Percentiles rank a stretch among this genome's conserved stretches.
These are phyloP conservation scores for Drosophila pseudoobscura DNA, from an alignment of 1,140 invertebrate species.

Conservation along the genomic window DNA sequence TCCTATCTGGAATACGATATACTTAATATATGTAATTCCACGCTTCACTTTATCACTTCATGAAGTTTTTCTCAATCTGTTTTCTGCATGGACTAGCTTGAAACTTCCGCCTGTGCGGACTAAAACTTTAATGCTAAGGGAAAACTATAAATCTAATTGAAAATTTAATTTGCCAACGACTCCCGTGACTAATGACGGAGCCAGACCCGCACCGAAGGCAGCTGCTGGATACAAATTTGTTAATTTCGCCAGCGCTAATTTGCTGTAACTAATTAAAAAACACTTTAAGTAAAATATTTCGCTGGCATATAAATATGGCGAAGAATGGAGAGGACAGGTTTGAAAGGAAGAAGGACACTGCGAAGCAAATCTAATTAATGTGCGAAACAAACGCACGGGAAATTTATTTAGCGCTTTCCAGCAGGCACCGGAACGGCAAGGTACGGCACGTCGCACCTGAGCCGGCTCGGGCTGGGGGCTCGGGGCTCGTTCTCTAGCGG, in stretches of 20 bases:
- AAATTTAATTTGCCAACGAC: slow-evolving; percentile 63
- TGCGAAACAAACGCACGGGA: slow-evolving; percentile 30
- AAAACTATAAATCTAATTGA: slow-evolving; percentile 75
- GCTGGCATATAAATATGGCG: slow-evolving; percentile 46
- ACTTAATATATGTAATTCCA: slow-evolving; percentile 5
- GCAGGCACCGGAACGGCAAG: not conserved
- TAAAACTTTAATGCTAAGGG: slow-evolving; percentile 20
- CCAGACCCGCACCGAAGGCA: not conserved
- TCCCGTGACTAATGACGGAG: slow-evolving; percentile 9
- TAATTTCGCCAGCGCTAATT: slow-evolving; percentile 53
- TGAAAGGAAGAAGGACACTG: slow-evolving; percentile 10
- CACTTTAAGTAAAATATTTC: slow-evolving; percentile 67
- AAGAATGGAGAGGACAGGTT: slow-evolving; percentile 15
- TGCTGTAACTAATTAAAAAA: slow-evolving; percentile 76
- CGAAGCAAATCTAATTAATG: slow-evolving; percentile 65
- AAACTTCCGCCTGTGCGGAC: slow-evolving; percentile 25
- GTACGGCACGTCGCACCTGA: slow-evolving; percentile 24
- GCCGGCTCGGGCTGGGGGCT: not conserved
- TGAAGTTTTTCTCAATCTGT: not conserved
- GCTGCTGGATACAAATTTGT: slow-evolving; percentile 50
- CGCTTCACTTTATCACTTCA: not conserved
- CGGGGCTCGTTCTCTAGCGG: not conserved
- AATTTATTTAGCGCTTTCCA: slow-evolving; percentile 50
- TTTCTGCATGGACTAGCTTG: not conserved
- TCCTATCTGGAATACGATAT: not conserved